A percentile compares a stretch with the other conserved stretches of the same genome.
Conservation (phyloP, 2,797 vertebrate species). For the Cygnus olor region DNA sequence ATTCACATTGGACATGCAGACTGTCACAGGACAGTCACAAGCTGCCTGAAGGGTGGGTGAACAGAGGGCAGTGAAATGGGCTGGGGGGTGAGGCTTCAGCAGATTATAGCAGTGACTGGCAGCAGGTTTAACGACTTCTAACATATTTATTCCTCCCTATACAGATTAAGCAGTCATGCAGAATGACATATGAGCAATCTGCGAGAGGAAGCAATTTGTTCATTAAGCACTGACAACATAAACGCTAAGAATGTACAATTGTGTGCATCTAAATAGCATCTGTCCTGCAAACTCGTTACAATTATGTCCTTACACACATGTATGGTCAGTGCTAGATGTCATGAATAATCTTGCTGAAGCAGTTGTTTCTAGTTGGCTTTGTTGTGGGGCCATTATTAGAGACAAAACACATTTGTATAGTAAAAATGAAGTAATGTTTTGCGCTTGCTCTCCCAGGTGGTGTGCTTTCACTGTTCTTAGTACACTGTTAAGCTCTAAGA, state of each 20-base stretch:
- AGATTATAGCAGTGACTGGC: not conserved
- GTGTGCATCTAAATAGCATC: not conserved
- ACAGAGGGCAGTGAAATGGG: not conserved
- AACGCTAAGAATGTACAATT: not conserved
- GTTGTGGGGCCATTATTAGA: not conserved
- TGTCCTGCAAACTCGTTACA: not conserved
- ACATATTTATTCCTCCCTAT: not conserved
- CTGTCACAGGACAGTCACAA: constrained; percentile 43
- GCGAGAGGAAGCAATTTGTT: constrained; percentile 3
- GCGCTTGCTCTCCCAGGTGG: fast-evolving
- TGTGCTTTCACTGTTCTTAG: not conserved
- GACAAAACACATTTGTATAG: not conserved
- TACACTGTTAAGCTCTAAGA: not conserved
- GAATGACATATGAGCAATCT: not conserved
- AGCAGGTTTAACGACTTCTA: not conserved
- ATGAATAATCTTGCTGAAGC: not conserved
- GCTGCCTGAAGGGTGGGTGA: constrained; percentile 4
- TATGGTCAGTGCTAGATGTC: not conserved
- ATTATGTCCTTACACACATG: not conserved
- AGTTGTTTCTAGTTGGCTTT: not conserved
- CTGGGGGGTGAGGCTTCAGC: constrained; percentile 4
- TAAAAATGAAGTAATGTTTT: not conserved
- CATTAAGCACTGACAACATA: not conserved
- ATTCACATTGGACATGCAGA: not conserved
- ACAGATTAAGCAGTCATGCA: not conserved